phyloP scores from a whole-genome alignment of 2,797 vertebrate genomes.

The Tangara arthus region DNA sequence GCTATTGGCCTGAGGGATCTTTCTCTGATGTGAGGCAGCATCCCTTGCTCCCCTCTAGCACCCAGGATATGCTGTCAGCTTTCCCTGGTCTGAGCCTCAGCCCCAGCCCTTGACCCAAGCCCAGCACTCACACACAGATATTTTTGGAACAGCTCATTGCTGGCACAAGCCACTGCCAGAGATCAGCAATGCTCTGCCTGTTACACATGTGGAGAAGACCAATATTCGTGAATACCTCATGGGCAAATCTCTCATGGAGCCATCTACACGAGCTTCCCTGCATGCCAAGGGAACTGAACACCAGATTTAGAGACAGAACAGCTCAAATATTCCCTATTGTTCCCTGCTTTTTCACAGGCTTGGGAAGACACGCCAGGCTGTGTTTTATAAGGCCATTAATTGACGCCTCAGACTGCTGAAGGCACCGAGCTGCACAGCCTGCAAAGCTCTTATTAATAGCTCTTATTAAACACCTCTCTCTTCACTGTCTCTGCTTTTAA shows the following conservation, averaged over 20 bases:
- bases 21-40: background rate
- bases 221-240: accelerated
- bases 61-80: background rate
- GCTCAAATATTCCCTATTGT: background rate
- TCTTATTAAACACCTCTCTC: background rate
- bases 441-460: conserved; percentile 54
- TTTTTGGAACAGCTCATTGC: background rate
- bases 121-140: accelerated
- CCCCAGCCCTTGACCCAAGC: background rate
- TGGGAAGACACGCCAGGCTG: conserved; percentile 11
- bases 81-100: background rate
- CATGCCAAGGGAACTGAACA: background rate
- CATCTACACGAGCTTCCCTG: background rate
- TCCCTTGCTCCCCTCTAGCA: background rate
- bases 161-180: background rate
- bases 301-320: background rate
- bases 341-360: background rate
- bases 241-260: background rate
- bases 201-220: background rate
- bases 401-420: conserved; percentile 37
- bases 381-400: conserved; percentile 22
- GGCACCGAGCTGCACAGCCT: background rate
- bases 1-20: background rate
- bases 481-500: conserved; percentile 25
- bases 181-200: background rate